phyloP scores from a whole-genome alignment of 2,113 vertebrate genomes.

The Upupa epops region DNA sequence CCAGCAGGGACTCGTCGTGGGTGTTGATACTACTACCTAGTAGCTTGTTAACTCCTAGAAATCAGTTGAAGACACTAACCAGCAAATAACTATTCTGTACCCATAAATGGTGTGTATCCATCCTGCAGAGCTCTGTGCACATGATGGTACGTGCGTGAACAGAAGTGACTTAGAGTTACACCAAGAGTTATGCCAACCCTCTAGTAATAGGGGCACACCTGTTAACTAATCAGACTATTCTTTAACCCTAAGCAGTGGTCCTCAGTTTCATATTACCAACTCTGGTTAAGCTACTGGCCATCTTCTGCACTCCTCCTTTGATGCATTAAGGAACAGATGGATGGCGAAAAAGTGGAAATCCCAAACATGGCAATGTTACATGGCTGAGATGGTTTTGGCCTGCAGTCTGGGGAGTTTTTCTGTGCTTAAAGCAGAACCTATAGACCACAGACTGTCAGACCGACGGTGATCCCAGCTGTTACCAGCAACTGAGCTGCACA shows the following conservation, averaged over 20 bases:
- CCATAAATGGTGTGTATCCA: not conserved
- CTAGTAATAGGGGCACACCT: not conserved
- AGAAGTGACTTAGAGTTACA: not conserved
- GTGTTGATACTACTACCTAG: not conserved
- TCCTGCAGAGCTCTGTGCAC: not conserved
- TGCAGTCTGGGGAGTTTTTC: not conserved
- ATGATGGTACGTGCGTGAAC: not conserved
- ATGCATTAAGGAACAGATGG: not conserved
- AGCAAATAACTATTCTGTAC: not conserved
- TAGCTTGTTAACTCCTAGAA: not conserved
- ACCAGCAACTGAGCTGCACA: not conserved
- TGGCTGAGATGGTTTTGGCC: not conserved
- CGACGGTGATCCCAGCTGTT: conserved; percentile 21
- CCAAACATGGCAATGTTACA: fast-evolving
- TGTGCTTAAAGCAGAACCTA: not conserved
- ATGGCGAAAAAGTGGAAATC: not conserved
- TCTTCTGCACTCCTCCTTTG: not conserved
- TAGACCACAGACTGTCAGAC: not conserved
- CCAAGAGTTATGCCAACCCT: not conserved
- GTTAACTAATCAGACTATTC: not conserved
- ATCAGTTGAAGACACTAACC: not conserved
- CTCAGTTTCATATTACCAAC: not conserved
- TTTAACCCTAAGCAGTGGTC: not conserved
- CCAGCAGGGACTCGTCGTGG: not conserved
- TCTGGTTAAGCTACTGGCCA: not conserved